A percentile compares a stretch with the other conserved stretches of the same genome.
phyloP scores from a whole-genome alignment of 2,113 vertebrate species.

The Calypte anna region DNA sequence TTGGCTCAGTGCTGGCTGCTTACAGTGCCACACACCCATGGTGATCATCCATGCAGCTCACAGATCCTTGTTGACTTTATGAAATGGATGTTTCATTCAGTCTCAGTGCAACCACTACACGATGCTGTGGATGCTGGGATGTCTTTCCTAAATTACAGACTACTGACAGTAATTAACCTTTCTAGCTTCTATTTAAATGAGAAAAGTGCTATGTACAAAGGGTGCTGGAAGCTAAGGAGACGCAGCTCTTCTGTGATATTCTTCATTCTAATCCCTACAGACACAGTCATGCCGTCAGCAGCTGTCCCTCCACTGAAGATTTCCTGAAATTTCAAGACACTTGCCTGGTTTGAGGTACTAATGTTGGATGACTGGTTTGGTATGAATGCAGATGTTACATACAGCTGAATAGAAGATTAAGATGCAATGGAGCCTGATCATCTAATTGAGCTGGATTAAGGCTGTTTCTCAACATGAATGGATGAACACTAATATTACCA shows the following conservation, averaged over 20 bases:
- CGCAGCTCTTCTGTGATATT: background rate
- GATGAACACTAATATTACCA: background rate
- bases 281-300: background rate
- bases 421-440: background rate
- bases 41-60: background rate
- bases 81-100: background rate
- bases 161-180: background rate
- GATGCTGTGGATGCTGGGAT: background rate
- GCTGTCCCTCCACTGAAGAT: background rate
- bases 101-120: background rate
- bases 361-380: background rate
- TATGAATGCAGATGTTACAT: background rate
- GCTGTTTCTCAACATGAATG: background rate
- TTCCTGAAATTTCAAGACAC: background rate
- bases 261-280: background rate
- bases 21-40: background rate
- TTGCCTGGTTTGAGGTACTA: background rate
- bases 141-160: background rate
- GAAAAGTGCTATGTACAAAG: background rate
- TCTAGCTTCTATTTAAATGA: background rate
- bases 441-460: background rate
- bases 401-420: background rate
- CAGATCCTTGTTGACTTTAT: background rate
- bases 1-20: background rate
- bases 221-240: background rate